These are phyloP conservation scores for Aulostomus chinensis DNA, from an alignment of 2,797 vertebrate species.

Conservation along the genomic window DNA sequence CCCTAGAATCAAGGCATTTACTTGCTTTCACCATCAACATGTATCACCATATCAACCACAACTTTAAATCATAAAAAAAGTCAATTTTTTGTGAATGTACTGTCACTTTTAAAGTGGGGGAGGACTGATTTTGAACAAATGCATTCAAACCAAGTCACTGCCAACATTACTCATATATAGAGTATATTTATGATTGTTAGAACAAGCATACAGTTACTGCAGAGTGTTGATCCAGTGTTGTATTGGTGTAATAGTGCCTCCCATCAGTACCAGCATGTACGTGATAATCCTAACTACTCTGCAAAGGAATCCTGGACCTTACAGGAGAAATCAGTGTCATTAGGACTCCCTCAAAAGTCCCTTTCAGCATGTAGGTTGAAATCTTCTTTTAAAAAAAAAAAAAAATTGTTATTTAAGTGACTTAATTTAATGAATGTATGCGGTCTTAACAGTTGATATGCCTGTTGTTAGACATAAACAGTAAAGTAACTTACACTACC, in stretches of 20 bases:
- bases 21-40: too few relatives aligned
- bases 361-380: conserved; percentile 9
- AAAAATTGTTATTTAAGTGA: neutral
- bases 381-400: too few relatives aligned
- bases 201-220: conserved; percentile 22
- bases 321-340: neutral
- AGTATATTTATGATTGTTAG: conserved; percentile 19
- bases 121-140: conserved; percentile 12
- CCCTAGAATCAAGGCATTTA: too few relatives aligned
- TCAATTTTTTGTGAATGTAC: conserved; percentile 23
- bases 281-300: conserved; percentile 24
- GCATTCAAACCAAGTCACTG: conserved; percentile 20
- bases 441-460: neutral
- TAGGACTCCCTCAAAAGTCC: neutral
- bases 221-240: conserved; percentile 36
- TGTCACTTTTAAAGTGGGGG: conserved; percentile 16
- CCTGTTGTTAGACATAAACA: too few relatives aligned
- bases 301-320: conserved; percentile 22
- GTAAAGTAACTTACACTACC: too few relatives aligned
- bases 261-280: conserved; percentile 54
- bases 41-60: too few relatives aligned
- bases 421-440: conserved; percentile 12
- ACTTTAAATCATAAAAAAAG: too few relatives aligned
- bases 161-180: conserved; percentile 12
- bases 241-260: conserved; percentile 55